Evolutionary conservation across 23 tunicate genomes (phyloP).

Genomic region (Trididemnum clinides): DNA sequence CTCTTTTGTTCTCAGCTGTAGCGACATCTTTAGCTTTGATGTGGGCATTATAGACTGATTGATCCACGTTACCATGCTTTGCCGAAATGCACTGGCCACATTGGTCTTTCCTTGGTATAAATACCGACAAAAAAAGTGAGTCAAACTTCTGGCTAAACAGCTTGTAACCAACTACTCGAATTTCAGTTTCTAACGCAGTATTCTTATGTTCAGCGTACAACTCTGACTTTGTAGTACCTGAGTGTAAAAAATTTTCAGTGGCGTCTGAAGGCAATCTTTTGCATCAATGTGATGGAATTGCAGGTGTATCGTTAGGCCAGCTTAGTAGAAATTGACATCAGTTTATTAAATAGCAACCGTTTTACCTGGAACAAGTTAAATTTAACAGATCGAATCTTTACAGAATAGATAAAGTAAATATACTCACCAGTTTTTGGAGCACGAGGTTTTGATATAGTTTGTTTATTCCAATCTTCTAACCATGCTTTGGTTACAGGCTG

Average conservation of each 20-base stretch:
- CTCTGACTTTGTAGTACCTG: not conserved
- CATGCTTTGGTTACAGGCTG: no score
- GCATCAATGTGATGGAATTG: not conserved
- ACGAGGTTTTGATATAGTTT: no score
- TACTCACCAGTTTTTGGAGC: no score
- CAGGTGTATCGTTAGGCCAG: not conserved
- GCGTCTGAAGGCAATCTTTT: not conserved
- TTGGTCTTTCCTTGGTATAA: not conserved
- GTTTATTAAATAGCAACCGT: no score
- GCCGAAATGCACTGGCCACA: not conserved
- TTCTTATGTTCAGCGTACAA: not conserved
- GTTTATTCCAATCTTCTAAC: no score
- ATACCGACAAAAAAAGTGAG: not conserved
- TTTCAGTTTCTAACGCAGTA: not conserved
- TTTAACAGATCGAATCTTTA: no score
- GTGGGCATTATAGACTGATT: not conserved
- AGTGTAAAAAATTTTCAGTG: not conserved
- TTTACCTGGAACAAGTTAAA: no score
- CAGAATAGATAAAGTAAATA: no score
- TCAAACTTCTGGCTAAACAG: not conserved
- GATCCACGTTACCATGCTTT: constrained; percentile 4
- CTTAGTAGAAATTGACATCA: no score
- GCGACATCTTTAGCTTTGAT: not conserved
- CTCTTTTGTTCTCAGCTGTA: not conserved
- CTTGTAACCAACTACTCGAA: not conserved